phyloP scores from a whole-genome alignment of 2,888 invertebrate species.

The Drosophila antonietae region DNA sequence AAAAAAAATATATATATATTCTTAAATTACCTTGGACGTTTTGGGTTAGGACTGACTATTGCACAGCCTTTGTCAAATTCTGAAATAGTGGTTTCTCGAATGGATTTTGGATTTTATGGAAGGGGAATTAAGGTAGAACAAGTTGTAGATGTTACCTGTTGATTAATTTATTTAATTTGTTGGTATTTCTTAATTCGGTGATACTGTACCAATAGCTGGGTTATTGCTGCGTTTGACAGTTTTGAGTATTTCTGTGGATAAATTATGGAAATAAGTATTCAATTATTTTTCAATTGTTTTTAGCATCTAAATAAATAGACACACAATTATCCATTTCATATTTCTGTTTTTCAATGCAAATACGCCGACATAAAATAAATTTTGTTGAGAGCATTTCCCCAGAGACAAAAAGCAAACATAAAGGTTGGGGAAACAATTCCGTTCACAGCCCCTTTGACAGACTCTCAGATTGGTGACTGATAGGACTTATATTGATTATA shows the following conservation, averaged over 20 bases:
- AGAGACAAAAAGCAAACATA: constrained; percentile 50
- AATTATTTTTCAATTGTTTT: neutral
- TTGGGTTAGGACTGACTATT: too few relatives aligned
- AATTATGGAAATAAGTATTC: constrained; percentile 7
- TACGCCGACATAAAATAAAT: constrained; percentile 16
- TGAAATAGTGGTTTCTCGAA: constrained; percentile 3
- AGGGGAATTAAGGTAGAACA: neutral
- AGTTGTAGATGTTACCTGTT: constrained; percentile 22
- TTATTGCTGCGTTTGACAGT: constrained; percentile 44
- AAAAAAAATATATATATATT: too few relatives aligned
- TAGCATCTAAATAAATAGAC: neutral
- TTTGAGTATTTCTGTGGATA: constrained; percentile 74
- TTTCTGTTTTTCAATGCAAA: constrained; percentile 42
- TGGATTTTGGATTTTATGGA: neutral
- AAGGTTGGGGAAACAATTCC: constrained; percentile 14
- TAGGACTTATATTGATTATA: constrained; percentile 22
- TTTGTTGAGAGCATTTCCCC: constrained; percentile 36
- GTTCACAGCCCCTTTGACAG: neutral
- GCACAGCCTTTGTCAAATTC: constrained; percentile 9
- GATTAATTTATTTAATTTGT: constrained; percentile 8
- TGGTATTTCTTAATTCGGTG: neutral
- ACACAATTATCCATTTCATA: constrained; percentile 5
- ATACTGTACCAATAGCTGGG: constrained; percentile 15
- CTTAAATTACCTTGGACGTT: constrained; percentile 20
- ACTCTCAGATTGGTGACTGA: neutral